Base-by-base conservation (phyloP, 1,140 invertebrate species). In the Drosophila santomea region DNA sequence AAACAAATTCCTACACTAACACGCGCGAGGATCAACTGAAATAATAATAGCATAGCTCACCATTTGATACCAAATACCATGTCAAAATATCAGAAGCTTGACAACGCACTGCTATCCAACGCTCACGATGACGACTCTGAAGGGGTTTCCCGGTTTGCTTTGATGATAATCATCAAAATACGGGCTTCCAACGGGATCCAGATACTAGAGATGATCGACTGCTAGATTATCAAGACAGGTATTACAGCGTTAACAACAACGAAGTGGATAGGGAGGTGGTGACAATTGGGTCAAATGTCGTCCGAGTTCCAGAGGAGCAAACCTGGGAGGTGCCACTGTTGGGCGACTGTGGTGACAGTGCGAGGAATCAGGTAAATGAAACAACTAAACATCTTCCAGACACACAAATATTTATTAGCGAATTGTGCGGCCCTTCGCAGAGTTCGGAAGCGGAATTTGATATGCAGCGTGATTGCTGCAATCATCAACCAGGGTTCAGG, bases 71-170 rank as follows among this genome's bases (percentile, higher is more conserved):
- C 38, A 59, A 47, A 48, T 15, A 61, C 41, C 69, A 89, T 89
- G 84, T 78, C 85, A 60, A 89, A 84, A 75, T 89, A 89, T 89
- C 84, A 89, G 41, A 90, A 84, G 52, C 84, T 89, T 57, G 85
- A 74, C 76, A 79, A 58, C 39, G 52, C 61, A 12, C 17, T 59
- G n/a, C 59, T 67, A 39, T 50, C 72, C 41, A 74, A 52, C 56
- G 56, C 54, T 38, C 61, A 78, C 25, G 84, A 89, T 43, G 72
- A 88, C 71, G 80, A 84, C 44, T 71, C 74, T 44, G 84, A 89
- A 43, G 78, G 76, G 78, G 75, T 52, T 88, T 76, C 59, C 50
- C 78, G 41, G 62, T 73, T 57, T 89, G 80, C 54, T 61, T 56
- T 58, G 64, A 80, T 56, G 77, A 80, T 51, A 71, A 84, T 74